A percentile compares a stretch with the other conserved stretches of the same genome.
Evolutionary conservation across 2,888 invertebrate genomes (phyloP).

Genomic region (Emmelina monodactyla): DNA sequence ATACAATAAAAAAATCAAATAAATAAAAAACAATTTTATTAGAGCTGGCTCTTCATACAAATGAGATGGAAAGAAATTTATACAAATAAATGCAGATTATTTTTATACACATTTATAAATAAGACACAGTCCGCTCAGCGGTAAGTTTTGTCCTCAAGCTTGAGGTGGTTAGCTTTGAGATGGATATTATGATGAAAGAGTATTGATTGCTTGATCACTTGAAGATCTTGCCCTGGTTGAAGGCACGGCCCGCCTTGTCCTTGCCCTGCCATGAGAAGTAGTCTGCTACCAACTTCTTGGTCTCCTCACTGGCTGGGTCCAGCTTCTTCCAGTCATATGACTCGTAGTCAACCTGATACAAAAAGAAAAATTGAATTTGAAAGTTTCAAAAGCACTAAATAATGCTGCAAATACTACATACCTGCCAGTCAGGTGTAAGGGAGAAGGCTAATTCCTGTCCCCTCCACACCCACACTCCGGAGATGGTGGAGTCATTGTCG

Average conservation of each 20-base stretch:
- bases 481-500: slow-evolving; percentile 91
- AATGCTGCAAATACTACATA: slow-evolving; percentile 13
- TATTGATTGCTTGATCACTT: slow-evolving; percentile 67
- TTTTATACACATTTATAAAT: slow-evolving; percentile 19
- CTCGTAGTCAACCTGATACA: slow-evolving; percentile 84
- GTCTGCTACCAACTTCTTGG: slow-evolving; percentile 85
- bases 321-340: slow-evolving; percentile 95
- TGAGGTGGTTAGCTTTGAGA: slow-evolving; percentile 3
- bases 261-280: slow-evolving; percentile 91
- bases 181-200: not conserved
- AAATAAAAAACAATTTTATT: slow-evolving; percentile 48
- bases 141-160: not conserved
- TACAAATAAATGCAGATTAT: slow-evolving; percentile 35
- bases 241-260: slow-evolving; percentile 87
- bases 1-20: too few species aligned
- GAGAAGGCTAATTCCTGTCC: slow-evolving; percentile 93
- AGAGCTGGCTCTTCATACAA: slow-evolving; percentile 28
- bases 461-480: slow-evolving; percentile 98
- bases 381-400: too few species aligned
- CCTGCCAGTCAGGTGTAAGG: slow-evolving; percentile 90
- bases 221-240: slow-evolving; percentile 99
- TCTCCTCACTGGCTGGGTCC: slow-evolving; percentile 79
- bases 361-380: not conserved
- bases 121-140: slow-evolving; percentile 14
- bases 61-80: slow-evolving; percentile 20